Evolutionary conservation across 2,113 vertebrate species (phyloP).

Genomic region (Sapajus apella): DNA sequence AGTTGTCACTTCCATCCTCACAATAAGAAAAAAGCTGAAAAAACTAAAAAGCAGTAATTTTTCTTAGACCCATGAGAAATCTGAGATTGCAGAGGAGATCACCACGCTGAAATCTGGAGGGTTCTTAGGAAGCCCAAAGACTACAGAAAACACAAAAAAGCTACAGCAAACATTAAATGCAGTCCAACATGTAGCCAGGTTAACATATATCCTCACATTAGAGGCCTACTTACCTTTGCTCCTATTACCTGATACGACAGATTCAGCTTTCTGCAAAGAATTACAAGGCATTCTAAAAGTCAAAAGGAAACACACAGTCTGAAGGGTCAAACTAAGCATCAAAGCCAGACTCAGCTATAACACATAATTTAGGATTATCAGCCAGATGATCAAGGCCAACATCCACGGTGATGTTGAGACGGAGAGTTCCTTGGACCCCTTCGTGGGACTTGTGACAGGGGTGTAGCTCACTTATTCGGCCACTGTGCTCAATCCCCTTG

Average conservation of each 20-base stretch:
- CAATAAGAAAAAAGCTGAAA: neutral
- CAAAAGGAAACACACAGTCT: neutral
- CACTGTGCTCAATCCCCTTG: too few species aligned
- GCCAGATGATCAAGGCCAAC: neutral
- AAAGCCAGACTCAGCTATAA: neutral
- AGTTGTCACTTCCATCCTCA: neutral
- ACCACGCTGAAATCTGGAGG: neutral
- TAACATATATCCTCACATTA: neutral
- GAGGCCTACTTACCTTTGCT: neutral
- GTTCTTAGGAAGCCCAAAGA: neutral
- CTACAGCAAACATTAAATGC: fast-evolving
- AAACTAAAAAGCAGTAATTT: neutral
- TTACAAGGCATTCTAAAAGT: neutral
- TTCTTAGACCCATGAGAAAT: neutral
- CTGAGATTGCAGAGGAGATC: neutral
- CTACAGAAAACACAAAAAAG: neutral
- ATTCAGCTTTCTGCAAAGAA: neutral
- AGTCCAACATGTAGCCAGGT: neutral
- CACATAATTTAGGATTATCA: neutral
- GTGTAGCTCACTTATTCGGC: too few species aligned
- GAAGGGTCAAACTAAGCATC: neutral
- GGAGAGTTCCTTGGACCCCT: too few species aligned
- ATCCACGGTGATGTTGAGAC: too few species aligned
- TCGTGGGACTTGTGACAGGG: too few species aligned
- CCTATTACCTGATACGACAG: neutral